Evolutionary conservation across 2,113 vertebrate genomes (phyloP).

Genomic region (Tachysurus vachellii): DNA sequence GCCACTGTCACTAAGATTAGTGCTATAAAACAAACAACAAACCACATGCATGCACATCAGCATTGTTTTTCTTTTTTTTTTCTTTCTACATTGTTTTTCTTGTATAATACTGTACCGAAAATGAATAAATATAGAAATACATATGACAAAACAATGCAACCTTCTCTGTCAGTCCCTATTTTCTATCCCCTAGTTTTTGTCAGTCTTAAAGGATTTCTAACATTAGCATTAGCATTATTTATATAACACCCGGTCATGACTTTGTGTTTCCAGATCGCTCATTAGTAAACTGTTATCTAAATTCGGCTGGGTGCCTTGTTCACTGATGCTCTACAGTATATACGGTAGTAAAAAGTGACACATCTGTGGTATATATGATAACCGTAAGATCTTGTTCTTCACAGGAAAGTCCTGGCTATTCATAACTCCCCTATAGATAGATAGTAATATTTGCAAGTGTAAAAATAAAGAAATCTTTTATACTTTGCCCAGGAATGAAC

Average conservation of each 20-base stretch:
- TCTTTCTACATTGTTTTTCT: not conserved
- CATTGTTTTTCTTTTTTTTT: constrained; percentile 8
- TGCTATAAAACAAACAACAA: not conserved
- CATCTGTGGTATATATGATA: not conserved
- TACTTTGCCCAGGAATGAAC: not conserved
- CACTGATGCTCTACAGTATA: not conserved
- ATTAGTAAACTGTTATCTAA: not conserved
- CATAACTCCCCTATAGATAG: not conserved
- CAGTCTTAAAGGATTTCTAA: not conserved
- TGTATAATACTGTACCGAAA: constrained; percentile 8
- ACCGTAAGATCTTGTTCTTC: not conserved
- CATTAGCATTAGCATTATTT: no score
- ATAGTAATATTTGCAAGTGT: not conserved
- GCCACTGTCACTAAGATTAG: constrained; percentile 11
- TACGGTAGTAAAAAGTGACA: not conserved
- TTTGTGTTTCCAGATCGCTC: not conserved
- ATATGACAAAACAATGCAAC: not conserved
- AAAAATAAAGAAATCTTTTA: not conserved
- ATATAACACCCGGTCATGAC: not conserved
- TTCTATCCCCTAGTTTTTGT: not conserved
- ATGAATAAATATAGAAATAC: not conserved
- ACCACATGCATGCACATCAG: constrained; percentile 25
- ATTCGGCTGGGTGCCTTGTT: not conserved
- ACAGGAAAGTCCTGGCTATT: not conserved
- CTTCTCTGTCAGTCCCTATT: not conserved